Evolutionary conservation across 2,113 vertebrate genomes (phyloP).

Genomic region (Athene noctua): DNA sequence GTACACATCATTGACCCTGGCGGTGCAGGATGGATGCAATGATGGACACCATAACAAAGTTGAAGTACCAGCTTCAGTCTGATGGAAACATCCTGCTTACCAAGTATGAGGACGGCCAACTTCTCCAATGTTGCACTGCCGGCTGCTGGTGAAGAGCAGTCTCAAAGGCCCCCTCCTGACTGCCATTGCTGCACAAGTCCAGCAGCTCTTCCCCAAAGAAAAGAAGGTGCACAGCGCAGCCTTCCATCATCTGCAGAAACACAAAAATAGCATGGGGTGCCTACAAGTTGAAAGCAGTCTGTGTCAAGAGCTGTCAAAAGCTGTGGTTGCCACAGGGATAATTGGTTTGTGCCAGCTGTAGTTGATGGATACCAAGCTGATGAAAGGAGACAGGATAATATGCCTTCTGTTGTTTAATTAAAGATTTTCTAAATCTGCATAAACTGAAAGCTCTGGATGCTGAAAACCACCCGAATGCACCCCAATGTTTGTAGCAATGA

Average conservation of each 20-base stretch:
- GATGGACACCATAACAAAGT: not conserved
- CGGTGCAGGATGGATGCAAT: not conserved
- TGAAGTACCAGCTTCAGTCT: not conserved
- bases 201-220: not conserved
- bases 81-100: not conserved
- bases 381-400: constrained; percentile 55
- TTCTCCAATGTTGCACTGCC: not conserved
- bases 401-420: constrained; percentile 64
- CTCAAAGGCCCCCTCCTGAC: not conserved
- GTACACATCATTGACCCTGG: not conserved
- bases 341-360: constrained; percentile 61
- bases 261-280: constrained; percentile 2
- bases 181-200: not conserved
- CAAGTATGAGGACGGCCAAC: accelerated
- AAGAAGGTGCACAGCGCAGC: not conserved
- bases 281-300: constrained; percentile 5
- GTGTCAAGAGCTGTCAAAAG: constrained; percentile 53
- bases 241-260: not conserved
- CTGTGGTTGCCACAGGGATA: constrained; percentile 61
- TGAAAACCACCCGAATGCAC: not conserved
- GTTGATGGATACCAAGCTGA: constrained; percentile 51
- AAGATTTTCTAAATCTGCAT: constrained; percentile 31
- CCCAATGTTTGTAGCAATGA: not conserved
- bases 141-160: not conserved
- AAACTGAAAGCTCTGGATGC: not conserved